These are phyloP conservation scores for Trachymyrmex septentrionalis DNA, from an alignment of 1,140 invertebrate species.

Conservation along the genomic window DNA sequence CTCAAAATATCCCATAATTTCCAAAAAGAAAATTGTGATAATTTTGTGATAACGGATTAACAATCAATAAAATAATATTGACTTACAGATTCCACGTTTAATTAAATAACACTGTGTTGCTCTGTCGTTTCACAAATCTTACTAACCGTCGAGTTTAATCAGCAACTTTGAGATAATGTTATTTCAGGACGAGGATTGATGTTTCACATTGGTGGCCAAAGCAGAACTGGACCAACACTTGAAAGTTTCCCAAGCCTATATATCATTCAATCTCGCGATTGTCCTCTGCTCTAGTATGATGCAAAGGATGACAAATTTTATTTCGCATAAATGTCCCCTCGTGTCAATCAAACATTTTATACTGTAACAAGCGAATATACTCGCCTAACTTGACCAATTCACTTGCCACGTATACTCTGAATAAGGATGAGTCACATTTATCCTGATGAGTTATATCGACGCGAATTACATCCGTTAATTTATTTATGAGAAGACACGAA, in stretches of 20 bases:
- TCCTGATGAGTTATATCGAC: neutral
- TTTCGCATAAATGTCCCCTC: conserved; percentile 30
- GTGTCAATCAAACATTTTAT: conserved; percentile 25
- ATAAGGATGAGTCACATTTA: conserved; percentile 7
- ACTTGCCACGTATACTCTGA: neutral
- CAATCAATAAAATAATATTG: neutral
- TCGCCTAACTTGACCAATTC: conserved; percentile 14
- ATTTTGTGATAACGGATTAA: neutral
- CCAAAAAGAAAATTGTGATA: neutral
- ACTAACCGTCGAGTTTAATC: conserved; percentile 14
- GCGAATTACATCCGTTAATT: neutral
- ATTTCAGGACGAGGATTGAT: conserved; percentile 44
- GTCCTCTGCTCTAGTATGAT: neutral
- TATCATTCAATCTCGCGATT: conserved; percentile 20
- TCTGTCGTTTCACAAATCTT: conserved; percentile 7
- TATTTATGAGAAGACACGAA: neutral
- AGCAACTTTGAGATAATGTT: conserved; percentile 35
- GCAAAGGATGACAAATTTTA: conserved; percentile 10
- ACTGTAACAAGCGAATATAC: conserved; percentile 2
- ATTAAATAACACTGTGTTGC: neutral
- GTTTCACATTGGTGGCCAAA: conserved; percentile 22
- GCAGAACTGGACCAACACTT: conserved; percentile 38
- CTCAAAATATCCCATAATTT: neutral
- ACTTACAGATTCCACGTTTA: conserved; percentile 33
- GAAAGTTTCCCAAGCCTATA: conserved; percentile 43